Evolutionary conservation across 1,140 invertebrate genomes (phyloP), one percentile per base, ranked within the genome.

Genomic region (Agrypnia vestita): DNA sequence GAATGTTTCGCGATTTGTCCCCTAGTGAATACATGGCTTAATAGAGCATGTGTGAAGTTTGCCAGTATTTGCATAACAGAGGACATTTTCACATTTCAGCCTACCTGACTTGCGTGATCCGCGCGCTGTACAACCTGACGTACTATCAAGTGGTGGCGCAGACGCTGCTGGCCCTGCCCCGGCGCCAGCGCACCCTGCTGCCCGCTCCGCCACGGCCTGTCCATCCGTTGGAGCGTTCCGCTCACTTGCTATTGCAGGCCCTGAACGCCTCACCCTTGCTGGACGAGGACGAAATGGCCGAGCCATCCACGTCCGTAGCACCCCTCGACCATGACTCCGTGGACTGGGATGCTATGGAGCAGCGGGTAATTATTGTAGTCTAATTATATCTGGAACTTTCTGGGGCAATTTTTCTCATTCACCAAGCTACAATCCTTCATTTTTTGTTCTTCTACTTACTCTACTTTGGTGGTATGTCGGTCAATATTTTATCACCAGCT

Each of bases 91-190:
- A 35, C 25, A 35, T 90, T 91, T n/a, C 87, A 97, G 96, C 93
- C 21, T 97, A 97, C 86, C 97, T 96, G 86, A 94, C 93, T 9
- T 94, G 94, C 84, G 92, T 98, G 79, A 94, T 98, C 0, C 94
- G 95, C 85, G 92, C 94, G 81, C 88, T 98, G 47, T 98, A 97
- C 89, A 97, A 97, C 89, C 90, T 98, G 53, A 89, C 95, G 55
- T 97, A 96, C 87, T 94, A 97, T 86, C 96, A 98, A 92, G 93
- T 96, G 49, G 90, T 97, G 21, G 87, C 93, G 0, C 93, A 94
- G 83, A 84, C 96, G 8, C 94, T 91, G 46, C 94, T 91, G 86
- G 91, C 90, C 83, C 91, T 96, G 86, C 91, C 89, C 72, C 87
- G 85, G 84, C 86, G 44, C 13, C 79, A 76, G 72, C 80, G 89